Evolutionary conservation across 2,888 invertebrate species (phyloP), one percentile per base, ranked within the genome.

Genomic region (Bedellia somnulentella): DNA sequence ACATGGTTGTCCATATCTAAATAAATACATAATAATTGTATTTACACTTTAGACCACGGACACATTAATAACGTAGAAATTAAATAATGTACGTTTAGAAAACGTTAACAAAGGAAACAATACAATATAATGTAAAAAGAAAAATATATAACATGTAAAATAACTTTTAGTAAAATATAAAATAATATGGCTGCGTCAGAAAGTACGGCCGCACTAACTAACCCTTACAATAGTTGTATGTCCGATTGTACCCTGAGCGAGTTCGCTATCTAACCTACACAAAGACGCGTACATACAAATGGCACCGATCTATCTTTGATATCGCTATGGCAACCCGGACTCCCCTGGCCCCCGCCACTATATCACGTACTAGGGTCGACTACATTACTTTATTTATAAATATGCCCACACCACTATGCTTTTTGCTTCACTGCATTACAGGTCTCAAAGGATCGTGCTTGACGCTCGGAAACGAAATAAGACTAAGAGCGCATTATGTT

Each of bases 251-350:
- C 73, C 73, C 75, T 75, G 73, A 68, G 73, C 73, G 54, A n/a
- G n/a, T n/a, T n/a, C n/a, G 67, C 68, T 63, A 66, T 68, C 73
- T 64, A 70, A 73, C 63, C 68, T 73, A 60, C 66, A 57, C 73
- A 68, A 70, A 75, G 63, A 41, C 70, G 71, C 70, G 64, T 70
- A 52, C 68, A 52, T 71, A 52, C 68, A 52, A 70, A 75, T 75
- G 75, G 75, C 75, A 75, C 75, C 75, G 68, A 73, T 68, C 73
- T 73, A 73, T 75, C 75, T 75, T 75, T 75, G 75, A 75, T 75
- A 75, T 73, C 58, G 64, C 58, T 73, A 75, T 75, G 73, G 75
- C 73, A 75, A 73, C 62, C 71, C 70, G 68, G 68, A 64, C 64
- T 70, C 67, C 57, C 18, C 29, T 14, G 16, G 15, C 24, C 16